Evolutionary conservation across 2,888 invertebrate genomes (phyloP).

Genomic region (Erpobdella octoculata): DNA sequence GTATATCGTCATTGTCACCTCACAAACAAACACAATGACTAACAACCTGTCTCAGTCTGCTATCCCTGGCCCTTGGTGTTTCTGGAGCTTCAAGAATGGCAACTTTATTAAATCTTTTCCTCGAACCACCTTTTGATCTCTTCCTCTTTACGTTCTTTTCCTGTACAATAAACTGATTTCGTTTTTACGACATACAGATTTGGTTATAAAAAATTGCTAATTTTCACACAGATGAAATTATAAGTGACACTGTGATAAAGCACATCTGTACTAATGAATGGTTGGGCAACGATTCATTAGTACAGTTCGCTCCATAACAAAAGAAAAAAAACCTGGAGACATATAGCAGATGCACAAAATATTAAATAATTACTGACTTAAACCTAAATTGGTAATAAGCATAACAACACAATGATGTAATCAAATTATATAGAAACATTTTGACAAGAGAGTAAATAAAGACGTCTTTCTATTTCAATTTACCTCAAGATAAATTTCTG

Average conservation of each 20-base stretch:
- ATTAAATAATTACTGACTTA: not conserved
- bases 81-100: not conserved
- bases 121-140: not conserved
- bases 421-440: not conserved
- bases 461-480: not conserved
- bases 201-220: no score
- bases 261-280: no score
- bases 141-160: not conserved
- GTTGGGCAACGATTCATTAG: no score
- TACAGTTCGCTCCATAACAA: not conserved
- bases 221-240: no score
- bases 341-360: no score
- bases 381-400: not conserved
- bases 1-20: no score
- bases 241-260: no score
- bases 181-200: no score
- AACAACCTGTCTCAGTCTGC: constrained; percentile 33
- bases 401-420: not conserved
- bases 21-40: not conserved
- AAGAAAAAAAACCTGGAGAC: no score
- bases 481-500: not conserved
- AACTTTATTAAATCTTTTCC: not conserved
- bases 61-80: constrained; percentile 25
- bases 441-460: no score
- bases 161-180: no score